Evolutionary conservation across 2,888 invertebrate species (phyloP).

Genomic region (Hemithea aestivaria): DNA sequence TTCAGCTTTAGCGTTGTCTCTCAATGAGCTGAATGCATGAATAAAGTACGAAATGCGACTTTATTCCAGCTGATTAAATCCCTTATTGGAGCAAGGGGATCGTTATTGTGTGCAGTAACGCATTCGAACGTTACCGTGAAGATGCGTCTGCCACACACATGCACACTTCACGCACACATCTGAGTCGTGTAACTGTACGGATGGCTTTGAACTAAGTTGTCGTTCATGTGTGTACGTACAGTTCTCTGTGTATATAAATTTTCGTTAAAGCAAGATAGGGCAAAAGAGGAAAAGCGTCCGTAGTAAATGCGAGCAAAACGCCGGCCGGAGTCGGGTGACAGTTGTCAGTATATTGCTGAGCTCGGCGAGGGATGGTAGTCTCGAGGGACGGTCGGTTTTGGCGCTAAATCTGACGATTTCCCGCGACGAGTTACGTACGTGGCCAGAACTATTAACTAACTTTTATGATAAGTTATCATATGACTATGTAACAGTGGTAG

Average conservation of each 20-base stretch:
- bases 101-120: constrained; percentile 58
- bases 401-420: constrained; percentile 59
- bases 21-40: constrained; percentile 45
- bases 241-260: constrained; percentile 59
- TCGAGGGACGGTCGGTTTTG: constrained; percentile 46
- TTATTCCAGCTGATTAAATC: constrained; percentile 40
- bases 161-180: constrained; percentile 36
- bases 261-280: constrained; percentile 68
- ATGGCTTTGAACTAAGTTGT: constrained; percentile 44
- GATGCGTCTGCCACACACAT: constrained; percentile 55
- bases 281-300: constrained; percentile 65
- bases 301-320: constrained; percentile 65
- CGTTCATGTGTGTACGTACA: constrained; percentile 57
- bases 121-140: constrained; percentile 44
- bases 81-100: constrained; percentile 31
- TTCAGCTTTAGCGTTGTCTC: constrained; percentile 39
- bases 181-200: constrained; percentile 22
- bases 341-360: constrained; percentile 65
- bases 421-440: constrained; percentile 60
- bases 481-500: constrained; percentile 32
- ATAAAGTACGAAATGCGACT: constrained; percentile 39
- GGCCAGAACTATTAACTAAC: constrained; percentile 36
- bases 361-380: constrained; percentile 63
- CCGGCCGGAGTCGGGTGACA: constrained; percentile 55
- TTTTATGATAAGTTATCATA: constrained; percentile 35